Base-by-base conservation (phyloP, 2,888 invertebrate genomes). In the Drosophila kambysellisi region DNA sequence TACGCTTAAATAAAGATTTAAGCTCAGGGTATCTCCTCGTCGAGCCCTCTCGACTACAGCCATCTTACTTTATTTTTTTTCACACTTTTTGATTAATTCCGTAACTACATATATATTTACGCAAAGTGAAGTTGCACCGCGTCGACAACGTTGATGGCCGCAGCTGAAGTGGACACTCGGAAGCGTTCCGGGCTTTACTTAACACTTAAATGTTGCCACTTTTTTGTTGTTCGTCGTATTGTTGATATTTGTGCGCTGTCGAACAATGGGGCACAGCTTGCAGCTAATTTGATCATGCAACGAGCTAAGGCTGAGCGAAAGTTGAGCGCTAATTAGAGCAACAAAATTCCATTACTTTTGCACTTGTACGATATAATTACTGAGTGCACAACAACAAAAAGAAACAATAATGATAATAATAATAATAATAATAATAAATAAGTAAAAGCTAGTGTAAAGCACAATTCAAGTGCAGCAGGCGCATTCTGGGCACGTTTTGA, bases 41-140 rank as follows among this genome's bases (percentile, higher is more conserved):
- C 25, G 46, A 15, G 15, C 25, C 2, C 8, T 46, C 15, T 20
- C 46, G 7, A 20, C 46, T 20, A 7, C 4, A 12, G 4, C 15
- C 2, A 25, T 25, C 15, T 11, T 20, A 0, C 17, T 43, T 30
- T 7, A 15, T 50, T 46, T 41, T 70, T 56, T 65, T 41, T 29
- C 50, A 72, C 80, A 79, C 74, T 89, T 80, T 83, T 84, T 89
- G 72, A 85, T 88, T 88, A 85, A 82, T 88, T 75, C 70, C 86
- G 59, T 81, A 74, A 71, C 73, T 73, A 25, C 20, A 25, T 25
- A 79, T 76, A 85, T 85, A 87, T 89, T 87, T 88, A 68, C 81
- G 76, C 76, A 80, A 80, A 73, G 62, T 60, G 60, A 85, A 81
- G 79, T 79, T 88, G 59, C 59, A 56, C 65, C 37, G 59, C 72